Base-by-base conservation (phyloP, 2,888 invertebrate species). In the Ellobium chinense region DNA sequence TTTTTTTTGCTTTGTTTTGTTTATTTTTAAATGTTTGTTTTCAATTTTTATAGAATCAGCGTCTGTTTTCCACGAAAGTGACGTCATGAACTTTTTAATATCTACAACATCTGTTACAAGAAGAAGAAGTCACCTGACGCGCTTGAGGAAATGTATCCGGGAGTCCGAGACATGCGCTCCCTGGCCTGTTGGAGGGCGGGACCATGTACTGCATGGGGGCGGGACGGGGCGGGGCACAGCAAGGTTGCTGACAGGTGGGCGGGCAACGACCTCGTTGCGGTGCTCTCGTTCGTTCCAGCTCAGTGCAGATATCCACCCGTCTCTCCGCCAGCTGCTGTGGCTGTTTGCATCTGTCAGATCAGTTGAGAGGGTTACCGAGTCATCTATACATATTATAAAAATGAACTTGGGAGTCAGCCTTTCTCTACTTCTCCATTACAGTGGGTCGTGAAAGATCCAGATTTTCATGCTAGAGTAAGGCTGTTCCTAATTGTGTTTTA, bases 251-350 rank as follows among this genome's bases (percentile, higher is more conserved):
- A 21, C 27, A 46, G 27, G 24, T 1, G 0, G 29, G 46, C 2
- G 34, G 54, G 29, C 24, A 14, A 31, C 21, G 31, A 12, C 34
- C 18, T 65, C 65, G 29, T 31, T 3, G 18, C 29, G 31, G 31
- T 65, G 31, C 7, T 7, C n/a, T 24, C 34, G 39, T 63, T n/a
- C 24, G 66, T 29, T 1, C 29, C 29, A 27, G 54, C 60, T 77
- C 77, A 21, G 69, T 36, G 14, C 31, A n/a, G 1, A 69, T 58
- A 39, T 77, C 66, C 2, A 60, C 60, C 24, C 77, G 54, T 3
- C 62, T 27, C 27, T 36, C 60, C 1, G 37, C 58, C 9, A 69
- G 14, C 69, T 77, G 68, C 31, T 3, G 24, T 46, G 77, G 68
- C 14, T 37, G 69, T 1, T 77, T 58, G 34, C 69, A 69, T 36